Evolutionary conservation across 2,113 vertebrate species (phyloP).

Genomic region (Hyla sarda): DNA sequence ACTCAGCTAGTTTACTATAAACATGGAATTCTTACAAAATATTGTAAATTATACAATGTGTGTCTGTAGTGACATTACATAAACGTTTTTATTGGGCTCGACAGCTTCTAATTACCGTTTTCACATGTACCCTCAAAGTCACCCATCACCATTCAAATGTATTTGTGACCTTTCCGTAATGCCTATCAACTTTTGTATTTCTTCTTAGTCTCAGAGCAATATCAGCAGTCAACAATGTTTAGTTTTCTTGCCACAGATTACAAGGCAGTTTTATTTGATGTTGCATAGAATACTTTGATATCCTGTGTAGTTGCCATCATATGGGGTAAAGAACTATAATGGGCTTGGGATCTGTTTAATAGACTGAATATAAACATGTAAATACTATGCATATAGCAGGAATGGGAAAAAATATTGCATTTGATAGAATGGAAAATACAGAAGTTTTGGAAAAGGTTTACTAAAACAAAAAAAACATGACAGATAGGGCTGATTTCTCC

Average conservation of each 20-base stretch:
- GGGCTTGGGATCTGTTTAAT: not conserved
- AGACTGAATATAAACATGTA: not conserved
- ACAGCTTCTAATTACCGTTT: not conserved
- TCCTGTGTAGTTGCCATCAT: not conserved
- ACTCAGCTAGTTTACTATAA: not conserved
- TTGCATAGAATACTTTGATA: not conserved
- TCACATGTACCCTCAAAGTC: not conserved
- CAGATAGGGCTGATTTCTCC: no score
- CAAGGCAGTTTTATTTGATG: not conserved
- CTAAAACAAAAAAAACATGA: no score
- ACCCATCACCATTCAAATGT: not conserved
- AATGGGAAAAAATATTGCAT: not conserved
- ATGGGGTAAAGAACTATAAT: not conserved
- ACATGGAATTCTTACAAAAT: not conserved
- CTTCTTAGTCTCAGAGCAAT: not conserved
- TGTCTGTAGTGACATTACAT: not conserved
- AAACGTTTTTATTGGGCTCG: not conserved
- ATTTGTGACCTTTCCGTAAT: not conserved
- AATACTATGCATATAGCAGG: not conserved
- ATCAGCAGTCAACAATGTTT: not conserved
- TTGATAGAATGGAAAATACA: no score
- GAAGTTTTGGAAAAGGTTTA: no score
- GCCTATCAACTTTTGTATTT: not conserved
- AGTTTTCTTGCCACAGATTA: not conserved
- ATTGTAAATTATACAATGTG: not conserved